Evolutionary conservation across 2,113 vertebrate species (phyloP), one percentile per base, ranked within the genome.

Genomic region (Indicator indicator): DNA sequence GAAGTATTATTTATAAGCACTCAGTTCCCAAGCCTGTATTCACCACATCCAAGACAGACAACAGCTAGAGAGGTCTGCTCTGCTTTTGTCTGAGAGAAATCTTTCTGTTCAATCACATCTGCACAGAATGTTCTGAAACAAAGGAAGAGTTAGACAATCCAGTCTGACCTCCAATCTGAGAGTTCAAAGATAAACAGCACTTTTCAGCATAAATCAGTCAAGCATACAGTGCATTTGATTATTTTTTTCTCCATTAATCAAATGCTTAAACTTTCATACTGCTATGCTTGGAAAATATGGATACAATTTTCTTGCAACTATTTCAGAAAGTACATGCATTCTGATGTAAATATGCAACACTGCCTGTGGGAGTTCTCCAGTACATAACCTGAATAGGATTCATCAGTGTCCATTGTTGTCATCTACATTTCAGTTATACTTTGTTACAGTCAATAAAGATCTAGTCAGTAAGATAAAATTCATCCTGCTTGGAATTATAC

Each of bases 81-180:
- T 4, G 7, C 12, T 91, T 82, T 59, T 77, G 12, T 55, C 32
- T 80, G 27, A 63, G 89, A 79, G 7, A 83, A 87, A 46, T 40
- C 44, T 65, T 79, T 84, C 52, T 72, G 16, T 52, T 62, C 44
- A 89, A 67, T 56, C 60, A 28, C 40, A 89, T 85, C 59, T 80
- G 81, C 59, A 92, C 81, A 80, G 50, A 89, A 69, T 52, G 59
- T 87, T 91, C 89, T 60, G 74, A 94, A 91, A 82, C 78, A 91
- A 70, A 92, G 83, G 68, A 80, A 80, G 68, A 87, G 82, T 91
- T 91, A 92, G 15, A 67, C 64, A 91, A 92, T 27, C 30, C 50
- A 83, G 50, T 38, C 67, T 94, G 93, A 94, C 64, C 86, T 73
- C 28, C 81, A 92, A 20, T 73, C 60, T 8, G 0, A 87, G 59